Evolutionary conservation across 2,797 vertebrate species (phyloP), one percentile per base, ranked within the genome.

Genomic region (Cuniculus paca): DNA sequence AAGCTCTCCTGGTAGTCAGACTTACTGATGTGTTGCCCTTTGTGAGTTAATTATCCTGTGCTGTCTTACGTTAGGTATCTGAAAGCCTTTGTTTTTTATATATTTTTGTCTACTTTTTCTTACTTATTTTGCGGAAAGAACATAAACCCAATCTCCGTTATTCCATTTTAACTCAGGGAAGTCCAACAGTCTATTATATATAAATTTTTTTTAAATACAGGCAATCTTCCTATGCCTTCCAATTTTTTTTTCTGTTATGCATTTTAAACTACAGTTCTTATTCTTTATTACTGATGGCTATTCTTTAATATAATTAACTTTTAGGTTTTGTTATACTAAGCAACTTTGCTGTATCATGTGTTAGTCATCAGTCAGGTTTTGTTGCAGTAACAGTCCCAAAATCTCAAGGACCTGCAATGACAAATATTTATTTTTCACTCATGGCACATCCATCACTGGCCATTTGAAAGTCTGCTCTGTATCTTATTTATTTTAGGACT

Each of bases 191-290:
- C 11, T 87, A 17, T 89, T 90, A 68, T 31, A 78, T 34, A 87
- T 82, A n/a, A n/a, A n/a, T 82, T 80, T 63, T 65, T 19, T 17
- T 7, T 17, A 19, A n/a, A 65, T n/a, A 16, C 16, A n/a, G 14
- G 6, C 13, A 34, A n/a, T 65, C 63, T 36, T 68, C 63, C 13
- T 63, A 9, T 68, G 63, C 34, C 34, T 68, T 68, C 34, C 63
- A 68, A 20, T 19, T 31, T 31, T 68, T 60, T 68, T 68, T 68
- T n/a, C 6, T 87, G 19, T 90, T 90, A 68, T 22, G 78, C 39
- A 90, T 86, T 82, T 80, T 77, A 92, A 78, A 36, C 31, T 54
- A 82, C 2, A 28, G 75, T 95, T 88, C 72, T 87, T 95, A 88
- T 42, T 79, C 10, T 86, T 87, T 75, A 79, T 58, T 94, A 48